Evolutionary conservation across 2,888 invertebrate genomes (phyloP).

Genomic region (Malacosoma neustria): DNA sequence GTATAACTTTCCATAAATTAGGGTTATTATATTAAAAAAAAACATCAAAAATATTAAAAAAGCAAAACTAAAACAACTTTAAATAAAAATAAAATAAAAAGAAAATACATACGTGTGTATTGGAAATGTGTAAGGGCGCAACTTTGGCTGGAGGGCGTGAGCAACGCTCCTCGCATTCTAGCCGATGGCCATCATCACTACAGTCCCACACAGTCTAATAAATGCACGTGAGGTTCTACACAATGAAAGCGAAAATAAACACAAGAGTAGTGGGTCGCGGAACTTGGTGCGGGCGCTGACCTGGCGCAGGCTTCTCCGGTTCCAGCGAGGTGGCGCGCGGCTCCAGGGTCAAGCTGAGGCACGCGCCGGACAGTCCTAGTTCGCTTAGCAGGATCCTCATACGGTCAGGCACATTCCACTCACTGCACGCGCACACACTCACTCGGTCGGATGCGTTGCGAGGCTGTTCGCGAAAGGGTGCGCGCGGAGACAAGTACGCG

Average conservation of each 20-base stretch:
- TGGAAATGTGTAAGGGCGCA: constrained; percentile 67
- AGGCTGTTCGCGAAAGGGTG: constrained; percentile 42
- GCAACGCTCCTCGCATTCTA: constrained; percentile 75
- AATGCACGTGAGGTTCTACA: constrained; percentile 65
- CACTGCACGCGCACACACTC: constrained; percentile 72
- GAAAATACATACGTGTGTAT: constrained; percentile 66
- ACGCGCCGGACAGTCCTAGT: constrained; percentile 72
- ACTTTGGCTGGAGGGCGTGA: constrained; percentile 69
- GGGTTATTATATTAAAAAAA: too few relatives aligned
- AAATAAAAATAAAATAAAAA: constrained; percentile 37
- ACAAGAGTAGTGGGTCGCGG: constrained; percentile 62
- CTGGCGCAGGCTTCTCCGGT: constrained; percentile 68
- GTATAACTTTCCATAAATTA: too few relatives aligned
- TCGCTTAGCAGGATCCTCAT: constrained; percentile 76
- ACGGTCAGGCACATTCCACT: constrained; percentile 72
- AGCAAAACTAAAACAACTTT: too few relatives aligned
- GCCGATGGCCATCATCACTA: constrained; percentile 71
- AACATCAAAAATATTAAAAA: too few relatives aligned
- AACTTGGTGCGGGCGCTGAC: constrained; percentile 69
- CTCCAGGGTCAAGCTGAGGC: constrained; percentile 72
- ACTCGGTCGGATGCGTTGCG: constrained; percentile 46
- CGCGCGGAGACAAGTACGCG: constrained; percentile 53
- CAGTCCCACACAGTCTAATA: constrained; percentile 68
- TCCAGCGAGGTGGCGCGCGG: constrained; percentile 65
- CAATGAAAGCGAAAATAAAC: constrained; percentile 74